These are phyloP conservation scores for Eunapius fragilis DNA, from an alignment of 37 sponge, comb jelly and placozoan species.

Conservation along the genomic window DNA sequence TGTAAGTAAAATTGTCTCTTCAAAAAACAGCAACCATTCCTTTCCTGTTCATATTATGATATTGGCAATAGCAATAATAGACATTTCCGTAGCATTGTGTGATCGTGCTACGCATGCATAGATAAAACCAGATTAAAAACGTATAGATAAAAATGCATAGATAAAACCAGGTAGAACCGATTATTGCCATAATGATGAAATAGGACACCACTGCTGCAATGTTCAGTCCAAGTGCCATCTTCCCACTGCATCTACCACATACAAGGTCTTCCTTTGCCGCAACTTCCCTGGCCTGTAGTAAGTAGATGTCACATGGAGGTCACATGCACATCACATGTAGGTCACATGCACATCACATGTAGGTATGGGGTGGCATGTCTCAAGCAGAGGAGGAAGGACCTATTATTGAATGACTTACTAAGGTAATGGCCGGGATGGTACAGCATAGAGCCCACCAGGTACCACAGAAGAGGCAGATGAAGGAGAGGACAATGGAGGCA, in stretches of 20 bases:
- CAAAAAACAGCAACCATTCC: too few relatives aligned
- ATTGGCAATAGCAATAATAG: background rate
- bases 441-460: background rate
- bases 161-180: background rate
- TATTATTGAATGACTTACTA: too few relatives aligned
- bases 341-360: too few relatives aligned
- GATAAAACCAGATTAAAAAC: too few relatives aligned
- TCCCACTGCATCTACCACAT: background rate
- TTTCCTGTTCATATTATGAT: too few relatives aligned
- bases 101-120: too few relatives aligned
- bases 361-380: too few relatives aligned
- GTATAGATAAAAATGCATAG: too few relatives aligned
- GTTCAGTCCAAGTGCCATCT: slow-evolving; percentile 3
- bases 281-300: background rate
- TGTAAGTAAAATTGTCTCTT: too few relatives aligned
- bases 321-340: background rate
- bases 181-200: background rate
- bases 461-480: background rate
- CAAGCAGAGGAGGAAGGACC: too few relatives aligned
- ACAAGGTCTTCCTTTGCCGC: background rate
- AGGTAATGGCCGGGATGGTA: background rate
- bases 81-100: background rate
- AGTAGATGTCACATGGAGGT: too few relatives aligned
- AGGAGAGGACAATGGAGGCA: background rate
- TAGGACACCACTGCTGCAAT: background rate